phyloP scores from a whole-genome alignment of 1,140 invertebrate species.

The Eriocheir sinensis region DNA sequence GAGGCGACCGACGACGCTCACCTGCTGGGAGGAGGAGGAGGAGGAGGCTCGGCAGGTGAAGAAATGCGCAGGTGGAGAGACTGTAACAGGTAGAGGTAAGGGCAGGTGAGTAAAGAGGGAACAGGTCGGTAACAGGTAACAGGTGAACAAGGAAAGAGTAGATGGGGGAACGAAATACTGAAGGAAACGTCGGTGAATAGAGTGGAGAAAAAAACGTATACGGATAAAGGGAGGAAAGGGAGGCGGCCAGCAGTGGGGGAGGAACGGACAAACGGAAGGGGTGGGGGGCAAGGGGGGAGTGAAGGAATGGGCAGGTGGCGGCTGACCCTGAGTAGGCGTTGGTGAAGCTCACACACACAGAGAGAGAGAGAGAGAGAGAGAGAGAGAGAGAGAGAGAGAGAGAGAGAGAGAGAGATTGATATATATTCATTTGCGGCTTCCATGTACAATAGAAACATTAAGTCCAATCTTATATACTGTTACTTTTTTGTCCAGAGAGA shows the following conservation, averaged over 20 bases:
- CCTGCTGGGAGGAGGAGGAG: background rate
- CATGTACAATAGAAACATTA: too few species aligned
- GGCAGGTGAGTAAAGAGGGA: background rate
- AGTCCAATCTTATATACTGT: too few species aligned
- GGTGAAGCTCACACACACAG: background rate
- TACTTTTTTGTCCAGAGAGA: too few species aligned
- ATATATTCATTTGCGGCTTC: too few species aligned
- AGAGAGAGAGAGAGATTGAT: too few species aligned
- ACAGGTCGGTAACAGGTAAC: background rate
- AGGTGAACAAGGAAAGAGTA: background rate
- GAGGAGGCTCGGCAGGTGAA: background rate
- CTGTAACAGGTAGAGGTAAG: background rate
- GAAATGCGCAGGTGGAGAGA: background rate
- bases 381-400: background rate
- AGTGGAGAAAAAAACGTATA: background rate
- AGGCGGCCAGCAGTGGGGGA: too few species aligned
- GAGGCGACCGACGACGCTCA: background rate
- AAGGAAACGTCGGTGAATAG: background rate
- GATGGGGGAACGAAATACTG: too few species aligned
- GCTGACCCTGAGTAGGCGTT: background rate
- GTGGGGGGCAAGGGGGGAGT: background rate
- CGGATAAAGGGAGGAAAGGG: background rate
- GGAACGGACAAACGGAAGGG: background rate
- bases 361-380: background rate
- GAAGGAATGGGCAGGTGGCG: background rate